phyloP scores from a whole-genome alignment of 1,140 invertebrate genomes.

The Ceratina calcarata region DNA sequence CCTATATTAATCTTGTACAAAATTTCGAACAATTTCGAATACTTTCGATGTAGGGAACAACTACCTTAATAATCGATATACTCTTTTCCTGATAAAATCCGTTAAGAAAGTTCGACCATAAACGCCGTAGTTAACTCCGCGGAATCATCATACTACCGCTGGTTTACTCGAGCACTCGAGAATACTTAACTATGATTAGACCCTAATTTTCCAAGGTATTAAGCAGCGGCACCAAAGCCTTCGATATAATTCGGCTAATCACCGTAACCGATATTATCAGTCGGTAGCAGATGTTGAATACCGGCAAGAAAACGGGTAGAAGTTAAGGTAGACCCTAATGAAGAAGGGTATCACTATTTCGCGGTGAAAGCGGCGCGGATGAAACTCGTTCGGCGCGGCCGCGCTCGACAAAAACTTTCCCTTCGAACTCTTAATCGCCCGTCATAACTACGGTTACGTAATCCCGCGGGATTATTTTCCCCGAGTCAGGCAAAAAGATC shows the following conservation, averaged over 20 bases:
- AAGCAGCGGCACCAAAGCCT: background rate
- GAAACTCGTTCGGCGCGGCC: constrained; percentile 3
- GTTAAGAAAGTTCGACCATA: too few species aligned
- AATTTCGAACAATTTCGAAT: too few species aligned
- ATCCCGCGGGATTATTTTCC: background rate
- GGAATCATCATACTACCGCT: background rate
- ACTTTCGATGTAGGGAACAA: too few species aligned
- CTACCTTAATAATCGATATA: too few species aligned
- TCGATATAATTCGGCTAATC: constrained; percentile 12
- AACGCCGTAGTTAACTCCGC: too few species aligned
- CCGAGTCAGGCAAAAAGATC: too few species aligned
- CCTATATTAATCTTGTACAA: too few species aligned
- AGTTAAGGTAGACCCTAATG: background rate
- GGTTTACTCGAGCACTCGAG: background rate
- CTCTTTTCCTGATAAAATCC: too few species aligned
- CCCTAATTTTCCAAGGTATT: constrained; percentile 8
- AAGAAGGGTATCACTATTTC: constrained; percentile 21
- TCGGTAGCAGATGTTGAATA: constrained; percentile 1
- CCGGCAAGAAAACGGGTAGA: background rate
- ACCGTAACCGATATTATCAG: constrained; percentile 11
- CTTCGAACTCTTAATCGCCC: constrained; percentile 21
- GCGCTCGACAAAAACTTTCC: background rate
- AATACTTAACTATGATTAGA: background rate
- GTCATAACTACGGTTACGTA: constrained; percentile 12
- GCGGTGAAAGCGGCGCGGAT: background rate